Evolutionary conservation across 2,113 vertebrate species (phyloP), one percentile per base, ranked within the genome.

Genomic region (Turdus rufiventris): DNA sequence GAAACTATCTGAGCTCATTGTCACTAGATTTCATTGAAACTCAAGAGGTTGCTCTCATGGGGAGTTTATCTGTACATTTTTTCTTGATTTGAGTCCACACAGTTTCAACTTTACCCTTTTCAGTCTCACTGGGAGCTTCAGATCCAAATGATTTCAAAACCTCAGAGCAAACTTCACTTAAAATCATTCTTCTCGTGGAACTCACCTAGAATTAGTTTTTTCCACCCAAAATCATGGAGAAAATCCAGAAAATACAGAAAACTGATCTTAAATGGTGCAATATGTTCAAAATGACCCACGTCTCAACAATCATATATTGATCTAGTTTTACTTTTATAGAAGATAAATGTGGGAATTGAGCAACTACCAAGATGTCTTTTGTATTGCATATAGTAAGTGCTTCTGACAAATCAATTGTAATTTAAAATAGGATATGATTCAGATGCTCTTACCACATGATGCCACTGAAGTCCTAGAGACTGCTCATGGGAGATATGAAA

Each of bases 11-110:
- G 84, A 96, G 66, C 71, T 89, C 47, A 85, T 89, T 94, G 89
- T 91, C 88, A 84, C 72, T 88, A 71, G 26, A 96, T 84, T 91
- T 95, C 61, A 77, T 91, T 93, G 78, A 91, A 92, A 95, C 80
- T 94, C 88, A 89, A 75, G 88, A 91, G 47, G 51, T 40, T 84
- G 62, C 50, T 62, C 74, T 76, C 81, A 77, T 34, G 42, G 62
- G 68, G 85, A 92, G 50, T 83, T 89, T 91, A 91, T 89, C 73
- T 89, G 54, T 76, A 87, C 34, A 43, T 82, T 93, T 95, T 92
- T 96, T 65, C 71, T 89, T 91, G 0, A 89, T 96, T 95, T 89
- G 54, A 95, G 71, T 85, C 81, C 77, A 66, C 60, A 70, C 18
- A 38, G 78, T 50, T 96, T 91, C 85, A 91, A 75, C 81, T 92